Evolutionary conservation across 2,797 vertebrate species (phyloP), one percentile per base, ranked within the genome.

Genomic region (Threskiornis aethiopicus): DNA sequence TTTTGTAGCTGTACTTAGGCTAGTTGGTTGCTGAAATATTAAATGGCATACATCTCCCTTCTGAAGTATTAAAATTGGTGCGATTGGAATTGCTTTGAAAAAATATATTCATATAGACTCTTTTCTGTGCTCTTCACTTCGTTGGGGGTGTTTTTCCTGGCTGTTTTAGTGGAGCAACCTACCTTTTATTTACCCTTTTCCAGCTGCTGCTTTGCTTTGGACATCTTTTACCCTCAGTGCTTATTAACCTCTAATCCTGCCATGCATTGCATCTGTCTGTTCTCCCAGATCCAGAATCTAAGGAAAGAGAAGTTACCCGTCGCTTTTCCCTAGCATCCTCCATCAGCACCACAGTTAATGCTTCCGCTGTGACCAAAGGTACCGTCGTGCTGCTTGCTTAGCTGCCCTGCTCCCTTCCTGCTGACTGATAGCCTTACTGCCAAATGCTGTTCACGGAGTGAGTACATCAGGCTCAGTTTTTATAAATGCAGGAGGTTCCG

Each of bases 311-410:
- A 93, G 98, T 98, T 72, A 97, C 98, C 62, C 99, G 99, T 24
- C 99, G 99, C 97, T 99, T 99, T 98, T 99, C 99, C 96, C 98
- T 99, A 93, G 98, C 99, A 92, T 99, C 99, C 94, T 99, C 99
- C 97, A 97, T 99, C 79, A 98, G 98, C 97, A 97, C 98, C 78
- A 98, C 99, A 81, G 97, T 98, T 78, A 97, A 98, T n/a, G 97
- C 98, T 87, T 96, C 98, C 31, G 98, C 98, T 92, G 98, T 98
- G 96, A 98, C 98, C 95, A 99, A 99, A 99, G 99, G 99, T 99
- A 99, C 96, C 9, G 94, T 88, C 91, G 41, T 52, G 47, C 85
- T 88, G 95, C 95, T 84, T 84, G 94, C 88, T 91, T n/a, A 79
- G 94, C 87, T 64, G 5, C 84, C 95, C 90, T 58, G 47, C 41